Evolutionary conservation across 2,113 vertebrate species (phyloP).

Genomic region (Camelus dromedarius): DNA sequence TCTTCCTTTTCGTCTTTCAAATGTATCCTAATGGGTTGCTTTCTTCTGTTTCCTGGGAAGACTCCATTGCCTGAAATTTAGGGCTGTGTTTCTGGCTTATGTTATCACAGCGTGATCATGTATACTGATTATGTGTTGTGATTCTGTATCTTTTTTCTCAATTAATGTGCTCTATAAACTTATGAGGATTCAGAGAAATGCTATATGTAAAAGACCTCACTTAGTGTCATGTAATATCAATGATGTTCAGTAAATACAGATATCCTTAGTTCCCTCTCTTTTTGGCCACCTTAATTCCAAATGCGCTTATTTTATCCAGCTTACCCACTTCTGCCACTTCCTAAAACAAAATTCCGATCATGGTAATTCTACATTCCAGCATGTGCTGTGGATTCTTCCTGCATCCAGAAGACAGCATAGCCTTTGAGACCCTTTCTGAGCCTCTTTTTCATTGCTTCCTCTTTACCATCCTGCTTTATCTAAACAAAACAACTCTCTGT

Average conservation of each 20-base stretch:
- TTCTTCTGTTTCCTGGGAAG: neutral
- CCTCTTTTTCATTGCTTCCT: neutral
- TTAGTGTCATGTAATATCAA: neutral
- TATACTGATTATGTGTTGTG: neutral
- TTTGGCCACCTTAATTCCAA: neutral
- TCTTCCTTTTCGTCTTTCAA: neutral
- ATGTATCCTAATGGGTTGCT: neutral
- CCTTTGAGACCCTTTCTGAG: neutral
- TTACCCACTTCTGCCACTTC: neutral
- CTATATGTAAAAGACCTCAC: neutral
- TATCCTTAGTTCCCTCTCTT: neutral
- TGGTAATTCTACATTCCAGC: neutral
- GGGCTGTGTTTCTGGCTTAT: neutral
- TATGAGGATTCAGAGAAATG: neutral
- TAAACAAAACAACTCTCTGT: neutral
- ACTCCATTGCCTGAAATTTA: neutral
- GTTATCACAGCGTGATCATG: neutral
- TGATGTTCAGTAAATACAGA: neutral
- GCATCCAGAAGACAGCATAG: neutral
- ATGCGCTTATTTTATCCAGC: neutral
- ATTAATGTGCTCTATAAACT: neutral
- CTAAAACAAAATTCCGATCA: neutral
- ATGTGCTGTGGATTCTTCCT: neutral
- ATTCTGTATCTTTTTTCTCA: neutral
- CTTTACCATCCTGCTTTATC: neutral